Conservation (phyloP, 2,888 invertebrate genomes). For the Campopleginae sp. region DNA sequence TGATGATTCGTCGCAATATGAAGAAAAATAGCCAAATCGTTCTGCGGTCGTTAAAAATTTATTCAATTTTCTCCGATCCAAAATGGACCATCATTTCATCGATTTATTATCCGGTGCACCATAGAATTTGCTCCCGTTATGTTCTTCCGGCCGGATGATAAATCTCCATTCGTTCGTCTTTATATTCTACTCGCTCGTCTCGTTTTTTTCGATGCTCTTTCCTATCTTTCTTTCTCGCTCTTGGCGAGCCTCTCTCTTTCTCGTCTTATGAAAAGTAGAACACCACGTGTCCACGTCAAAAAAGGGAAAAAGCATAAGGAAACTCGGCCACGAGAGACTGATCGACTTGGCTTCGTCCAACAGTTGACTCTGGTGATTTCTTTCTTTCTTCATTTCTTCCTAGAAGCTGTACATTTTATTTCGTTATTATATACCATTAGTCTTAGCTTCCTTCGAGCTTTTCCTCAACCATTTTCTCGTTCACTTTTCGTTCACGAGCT, state of each 20-base stretch:
- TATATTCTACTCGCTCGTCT: conserved; percentile 44
- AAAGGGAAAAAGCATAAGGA: conserved; percentile 68
- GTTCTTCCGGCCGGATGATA: conserved; percentile 52
- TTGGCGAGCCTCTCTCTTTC: conserved; percentile 35
- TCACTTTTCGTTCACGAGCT: conserved; percentile 59
- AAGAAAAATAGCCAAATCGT: no score
- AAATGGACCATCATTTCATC: not conserved
- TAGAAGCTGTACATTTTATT: conserved; percentile 59
- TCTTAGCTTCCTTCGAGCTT: conserved; percentile 48
- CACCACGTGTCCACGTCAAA: conserved; percentile 79
- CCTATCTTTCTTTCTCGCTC: conserved; percentile 36
- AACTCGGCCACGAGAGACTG: conserved; percentile 39
- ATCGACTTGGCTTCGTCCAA: conserved; percentile 56
- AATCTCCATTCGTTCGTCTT: conserved; percentile 65
- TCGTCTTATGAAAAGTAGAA: conserved; percentile 76
- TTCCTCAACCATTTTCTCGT: conserved; percentile 22
- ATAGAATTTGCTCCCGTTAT: conserved; percentile 22
- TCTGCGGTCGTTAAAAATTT: no score
- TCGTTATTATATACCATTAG: conserved; percentile 65
- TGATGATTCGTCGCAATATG: no score
- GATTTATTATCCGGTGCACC: conserved; percentile 8
- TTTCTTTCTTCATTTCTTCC: conserved; percentile 2
- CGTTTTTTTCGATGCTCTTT: conserved; percentile 27
- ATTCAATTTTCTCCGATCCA: not conserved
- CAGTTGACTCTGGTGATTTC: conserved; percentile 48